Evolutionary conservation across 2,888 invertebrate genomes (phyloP).

Genomic region (Trachelus troglodyta): DNA sequence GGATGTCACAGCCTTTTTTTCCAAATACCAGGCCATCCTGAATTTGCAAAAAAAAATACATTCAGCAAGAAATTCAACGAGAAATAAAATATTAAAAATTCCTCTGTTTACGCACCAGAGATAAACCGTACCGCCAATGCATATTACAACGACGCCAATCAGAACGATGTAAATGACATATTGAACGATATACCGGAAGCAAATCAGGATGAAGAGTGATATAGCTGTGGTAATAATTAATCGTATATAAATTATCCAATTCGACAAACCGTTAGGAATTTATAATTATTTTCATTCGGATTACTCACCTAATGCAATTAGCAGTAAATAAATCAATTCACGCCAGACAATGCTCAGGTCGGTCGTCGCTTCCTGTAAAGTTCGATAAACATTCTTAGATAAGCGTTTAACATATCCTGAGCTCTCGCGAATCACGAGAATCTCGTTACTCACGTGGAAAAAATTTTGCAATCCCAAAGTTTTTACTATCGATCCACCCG

Average conservation of each 20-base stretch:
- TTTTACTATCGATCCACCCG: conserved; percentile 65
- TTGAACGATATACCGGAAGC: conserved; percentile 72
- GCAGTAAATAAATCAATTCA: conserved; percentile 71
- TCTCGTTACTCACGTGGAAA: conserved; percentile 61
- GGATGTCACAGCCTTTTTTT: conserved; percentile 50
- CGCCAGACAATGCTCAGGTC: conserved; percentile 72
- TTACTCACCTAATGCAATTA: conserved; percentile 71
- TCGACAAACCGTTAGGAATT: too few relatives aligned
- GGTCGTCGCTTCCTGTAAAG: conserved; percentile 71
- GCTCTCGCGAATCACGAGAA: too few relatives aligned
- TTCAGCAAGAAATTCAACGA: background rate
- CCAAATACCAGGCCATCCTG: conserved; percentile 66
- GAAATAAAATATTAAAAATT: background rate
- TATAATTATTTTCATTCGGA: too few relatives aligned
- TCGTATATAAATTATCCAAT: background rate
- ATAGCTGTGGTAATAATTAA: conserved; percentile 64
- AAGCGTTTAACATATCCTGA: too few relatives aligned
- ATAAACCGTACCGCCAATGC: conserved; percentile 69
- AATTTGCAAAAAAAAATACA: conserved; percentile 9
- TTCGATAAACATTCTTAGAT: background rate
- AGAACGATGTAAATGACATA: conserved; percentile 75
- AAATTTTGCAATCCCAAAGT: conserved; percentile 69
- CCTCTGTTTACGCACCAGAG: conserved; percentile 69
- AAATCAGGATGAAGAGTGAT: conserved; percentile 69
- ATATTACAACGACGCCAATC: conserved; percentile 67